Percentiles rank a stretch among this genome's conserved stretches.
Conservation (phyloP, 2,888 invertebrate genomes). For the Meiosimyza platycephala region DNA sequence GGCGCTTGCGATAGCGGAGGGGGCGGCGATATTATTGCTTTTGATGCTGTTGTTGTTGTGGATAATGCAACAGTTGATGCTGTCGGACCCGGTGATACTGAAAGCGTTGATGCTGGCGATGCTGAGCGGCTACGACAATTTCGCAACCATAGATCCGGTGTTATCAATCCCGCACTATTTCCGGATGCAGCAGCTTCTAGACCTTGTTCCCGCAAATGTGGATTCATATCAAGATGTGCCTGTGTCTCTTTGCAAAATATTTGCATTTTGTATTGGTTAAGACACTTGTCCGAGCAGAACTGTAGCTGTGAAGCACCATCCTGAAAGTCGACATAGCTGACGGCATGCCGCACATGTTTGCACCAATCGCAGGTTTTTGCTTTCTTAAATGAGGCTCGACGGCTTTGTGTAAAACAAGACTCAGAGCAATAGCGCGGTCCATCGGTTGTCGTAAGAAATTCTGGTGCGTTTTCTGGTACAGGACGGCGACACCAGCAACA, state of each 20-base stretch:
- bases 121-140: constrained; percentile 79
- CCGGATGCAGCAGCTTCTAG: constrained; percentile 56
- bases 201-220: constrained; percentile 73
- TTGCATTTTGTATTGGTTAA: constrained; percentile 97
- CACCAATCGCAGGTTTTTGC: constrained; percentile 96
- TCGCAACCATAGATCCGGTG: constrained; percentile 90
- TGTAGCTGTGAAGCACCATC: constrained; percentile 92
- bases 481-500: constrained; percentile 83
- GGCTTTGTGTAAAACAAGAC: constrained; percentile 89
- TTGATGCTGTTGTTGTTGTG: neutral
- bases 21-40: constrained; percentile 44
- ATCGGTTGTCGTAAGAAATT: constrained; percentile 68
- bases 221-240: constrained; percentile 88
- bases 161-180: constrained; percentile 73
- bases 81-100: constrained; percentile 70
- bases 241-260: constrained; percentile 95
- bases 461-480: constrained; percentile 71
- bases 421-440: constrained; percentile 79
- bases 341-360: constrained; percentile 87
- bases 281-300: constrained; percentile 91
- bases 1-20: constrained; percentile 38
- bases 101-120: constrained; percentile 71
- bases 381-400: constrained; percentile 89
- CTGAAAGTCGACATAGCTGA: constrained; percentile 91
- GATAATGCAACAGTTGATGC: constrained; percentile 44